phyloP scores from a whole-genome alignment of 2,888 invertebrate genomes.

The Pandemis cinnamomeana region DNA sequence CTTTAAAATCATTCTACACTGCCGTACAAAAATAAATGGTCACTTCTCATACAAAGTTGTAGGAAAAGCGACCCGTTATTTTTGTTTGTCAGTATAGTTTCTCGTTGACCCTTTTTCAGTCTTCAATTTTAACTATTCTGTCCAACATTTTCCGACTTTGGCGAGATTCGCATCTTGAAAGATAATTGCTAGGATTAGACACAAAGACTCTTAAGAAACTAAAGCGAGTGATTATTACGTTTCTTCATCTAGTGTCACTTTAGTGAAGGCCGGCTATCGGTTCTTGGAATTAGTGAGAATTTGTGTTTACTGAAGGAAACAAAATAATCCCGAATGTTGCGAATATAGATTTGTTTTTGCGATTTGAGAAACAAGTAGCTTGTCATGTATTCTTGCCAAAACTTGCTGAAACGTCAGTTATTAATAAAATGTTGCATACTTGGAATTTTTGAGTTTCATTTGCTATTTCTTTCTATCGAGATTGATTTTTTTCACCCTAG shows the following conservation, averaged over 20 bases:
- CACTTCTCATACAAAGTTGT: too few species aligned
- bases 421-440: neutral
- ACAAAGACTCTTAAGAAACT: neutral
- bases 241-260: neutral
- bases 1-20: neutral
- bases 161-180: neutral
- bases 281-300: neutral
- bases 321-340: neutral
- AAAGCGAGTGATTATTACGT: neutral
- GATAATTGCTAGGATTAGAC: neutral
- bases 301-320: neutral
- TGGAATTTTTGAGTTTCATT: neutral
- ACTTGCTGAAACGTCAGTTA: neutral
- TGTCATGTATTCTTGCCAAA: neutral
- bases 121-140: neutral
- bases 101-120: neutral
- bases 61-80: too few species aligned
- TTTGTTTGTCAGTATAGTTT: neutral
- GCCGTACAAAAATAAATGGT: too few species aligned
- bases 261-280: neutral
- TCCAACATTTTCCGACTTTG: neutral
- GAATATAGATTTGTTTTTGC: neutral
- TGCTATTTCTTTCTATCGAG: neutral
- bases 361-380: neutral
- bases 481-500: too few species aligned